phyloP scores from a whole-genome alignment of 2,888 invertebrate species.

The Mimumesa dahlbomi region DNA sequence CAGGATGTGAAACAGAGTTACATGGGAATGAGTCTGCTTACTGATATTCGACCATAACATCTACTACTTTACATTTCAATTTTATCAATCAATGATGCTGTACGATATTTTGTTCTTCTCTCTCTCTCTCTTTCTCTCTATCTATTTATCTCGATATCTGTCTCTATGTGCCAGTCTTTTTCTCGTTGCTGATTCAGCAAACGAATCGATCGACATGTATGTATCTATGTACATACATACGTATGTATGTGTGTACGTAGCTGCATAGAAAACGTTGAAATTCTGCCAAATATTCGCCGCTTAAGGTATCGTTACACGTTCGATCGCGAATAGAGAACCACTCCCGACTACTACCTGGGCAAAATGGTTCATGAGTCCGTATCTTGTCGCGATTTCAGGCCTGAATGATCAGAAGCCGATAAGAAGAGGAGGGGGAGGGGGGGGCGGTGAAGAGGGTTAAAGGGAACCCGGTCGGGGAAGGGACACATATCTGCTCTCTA shows the following conservation, averaged over 20 bases:
- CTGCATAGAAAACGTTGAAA: constrained; percentile 31
- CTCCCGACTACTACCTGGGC: constrained; percentile 24
- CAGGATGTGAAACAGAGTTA: no score
- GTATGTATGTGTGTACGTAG: no score
- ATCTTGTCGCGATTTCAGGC: constrained; percentile 49
- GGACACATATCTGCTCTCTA: constrained; percentile 26
- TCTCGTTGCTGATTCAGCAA: constrained; percentile 32
- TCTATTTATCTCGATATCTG: not conserved
- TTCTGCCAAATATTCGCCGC: constrained; percentile 41
- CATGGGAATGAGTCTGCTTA: no score
- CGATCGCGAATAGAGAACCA: constrained; percentile 3
- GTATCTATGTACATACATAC: no score
- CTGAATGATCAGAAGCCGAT: constrained; percentile 54
- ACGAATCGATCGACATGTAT: not conserved
- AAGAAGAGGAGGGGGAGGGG: no score
- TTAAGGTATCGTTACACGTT: constrained; percentile 35
- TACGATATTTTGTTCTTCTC: not conserved
- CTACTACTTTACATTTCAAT: not conserved
- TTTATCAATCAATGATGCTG: constrained; percentile 1
- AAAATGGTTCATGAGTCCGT: constrained; percentile 38
- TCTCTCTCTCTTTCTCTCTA: not conserved
- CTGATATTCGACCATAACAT: not conserved
- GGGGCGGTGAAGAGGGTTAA: not conserved
- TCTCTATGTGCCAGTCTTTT: not conserved
- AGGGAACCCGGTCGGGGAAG: not conserved